Evolutionary conservation across 2,113 vertebrate genomes (phyloP), one percentile per base, ranked within the genome.

Genomic region (Siphamia tubifer): DNA sequence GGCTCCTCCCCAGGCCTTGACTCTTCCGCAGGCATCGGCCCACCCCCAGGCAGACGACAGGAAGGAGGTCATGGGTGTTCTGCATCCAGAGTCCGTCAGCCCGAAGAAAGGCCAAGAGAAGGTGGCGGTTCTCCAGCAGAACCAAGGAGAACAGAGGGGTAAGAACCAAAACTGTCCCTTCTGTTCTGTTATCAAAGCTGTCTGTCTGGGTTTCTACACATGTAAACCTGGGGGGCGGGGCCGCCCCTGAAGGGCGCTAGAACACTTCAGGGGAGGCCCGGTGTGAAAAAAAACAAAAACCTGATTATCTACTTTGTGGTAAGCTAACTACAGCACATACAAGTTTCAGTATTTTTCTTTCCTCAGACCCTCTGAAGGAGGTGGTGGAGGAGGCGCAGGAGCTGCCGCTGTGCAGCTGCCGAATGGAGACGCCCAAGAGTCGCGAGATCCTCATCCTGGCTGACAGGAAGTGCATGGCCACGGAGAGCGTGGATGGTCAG

Each of bases 391-490:
- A 93, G 0, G 95, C 93, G 62, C 96, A 98, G 87, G 98, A 98
- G 58, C 95, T 98, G 1, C 96, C 98, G 7, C 95, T 99, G 39
- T 99, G 98, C 63, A 98, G 98, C 94, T 99, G 98, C 71, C 95
- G 98, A 9, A 99, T 99, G 95, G 98, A 99, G 83, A 98, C 95
- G 0, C 96, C 98, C 12, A 98, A 96, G 82, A 98, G 96, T 87
- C 93, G 96, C 3, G 98, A 99, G 91, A 95, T 98, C 80, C 94
- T 94, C 69, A 97, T 93, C 0, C 88, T 98, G 73, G 95, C 96
- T n/a, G 96, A 97, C 90, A 94, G 95, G 90, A 98, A 97, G 92
- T 99, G 98, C 91, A 99, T 99, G 98, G 98, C 98, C 56, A 96
- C 95, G 0, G 98, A 99, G 85, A 97, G 96, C 0, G 88, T 95